Base-by-base conservation (phyloP, 35 echinoderm and acorn worm species). In the Eucidaris tribuloides region DNA sequence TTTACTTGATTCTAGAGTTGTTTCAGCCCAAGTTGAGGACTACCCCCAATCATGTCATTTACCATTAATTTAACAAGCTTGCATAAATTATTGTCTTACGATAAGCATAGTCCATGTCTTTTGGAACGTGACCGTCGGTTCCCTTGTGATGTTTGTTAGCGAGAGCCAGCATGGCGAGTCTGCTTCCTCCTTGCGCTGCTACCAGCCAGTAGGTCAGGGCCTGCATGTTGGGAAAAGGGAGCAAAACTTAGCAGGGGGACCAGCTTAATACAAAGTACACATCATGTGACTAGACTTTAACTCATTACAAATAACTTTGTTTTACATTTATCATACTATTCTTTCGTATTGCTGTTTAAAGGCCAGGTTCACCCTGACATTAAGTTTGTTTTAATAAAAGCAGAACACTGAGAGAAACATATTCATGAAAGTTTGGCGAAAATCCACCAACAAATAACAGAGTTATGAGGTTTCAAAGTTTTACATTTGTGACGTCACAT, bases 21-120 rank as follows among this genome's bases (percentile, higher is more conserved):
- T n/a, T n/a, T n/a, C n/a, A n/a, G n/a, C n/a, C n/a, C n/a, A n/a
- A n/a, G n/a, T n/a, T n/a, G n/a, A n/a, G n/a, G n/a, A n/a, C n/a
- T n/a, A n/a, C n/a, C n/a, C n/a, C n/a, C n/a, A n/a, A n/a, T n/a
- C n/a, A n/a, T n/a, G n/a, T n/a, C n/a, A n/a, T n/a, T n/a, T n/a
- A n/a, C n/a, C n/a, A n/a, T n/a, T n/a, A n/a, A n/a, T n/a, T n/a
- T n/a, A 11, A 18, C 13, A 68, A 68, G 11, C 29, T 18, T 68
- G 11, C 14, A 13, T 18, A 31, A 18, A 14, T 68, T 68, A 18
- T 68, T 45, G 7, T 58, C 91, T 93, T 93, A 93, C 91, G 76
- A 68, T 80, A 97, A 32, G 94, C 85, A 66, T 92, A 97, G 72
- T 97, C 90, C 81, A 71, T 89, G 45, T 97, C 94, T 31, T 78